These are phyloP conservation scores for Harpalus rufipes DNA, from an alignment of 2,888 invertebrate genomes.

Conservation along the genomic window DNA sequence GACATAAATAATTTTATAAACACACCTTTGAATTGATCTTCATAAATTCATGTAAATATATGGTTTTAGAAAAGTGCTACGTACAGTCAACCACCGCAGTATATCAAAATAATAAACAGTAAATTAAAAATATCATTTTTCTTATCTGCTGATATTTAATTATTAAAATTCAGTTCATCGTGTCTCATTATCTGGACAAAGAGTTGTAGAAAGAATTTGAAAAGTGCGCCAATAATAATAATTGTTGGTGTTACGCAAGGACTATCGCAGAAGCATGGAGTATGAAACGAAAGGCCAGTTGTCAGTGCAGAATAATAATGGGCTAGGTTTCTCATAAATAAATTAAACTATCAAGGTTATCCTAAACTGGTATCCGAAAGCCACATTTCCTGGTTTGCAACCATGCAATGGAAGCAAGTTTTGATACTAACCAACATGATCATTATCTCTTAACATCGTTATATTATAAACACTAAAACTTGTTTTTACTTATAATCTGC, in stretches of 20 bases:
- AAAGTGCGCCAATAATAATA: slow-evolving; percentile 68
- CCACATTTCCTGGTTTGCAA: slow-evolving; percentile 71
- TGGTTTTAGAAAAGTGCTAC: too few relatives aligned
- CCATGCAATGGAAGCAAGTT: slow-evolving; percentile 70
- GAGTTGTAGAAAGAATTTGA: slow-evolving; percentile 25
- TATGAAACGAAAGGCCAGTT: slow-evolving; percentile 73
- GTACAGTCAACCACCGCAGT: too few relatives aligned
- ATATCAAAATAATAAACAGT: too few relatives aligned
- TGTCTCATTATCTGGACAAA: background rate
- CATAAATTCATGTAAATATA: too few relatives aligned
- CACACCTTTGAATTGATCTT: too few relatives aligned
- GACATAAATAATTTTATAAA: background rate
- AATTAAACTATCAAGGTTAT: slow-evolving; percentile 75
- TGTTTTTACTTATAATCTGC: slow-evolving; percentile 17
- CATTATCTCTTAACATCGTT: slow-evolving; percentile 60
- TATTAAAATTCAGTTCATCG: background rate
- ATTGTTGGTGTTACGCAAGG: slow-evolving; percentile 68
- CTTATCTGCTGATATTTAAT: background rate
- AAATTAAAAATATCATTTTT: too few relatives aligned
- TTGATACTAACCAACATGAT: slow-evolving; percentile 57
- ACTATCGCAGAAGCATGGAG: slow-evolving; percentile 60
- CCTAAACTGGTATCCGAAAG: slow-evolving; percentile 74
- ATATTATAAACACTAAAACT: slow-evolving; percentile 38
- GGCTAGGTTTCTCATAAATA: slow-evolving; percentile 75
- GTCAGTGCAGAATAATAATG: slow-evolving; percentile 74